Percentiles rank a stretch among this genome's conserved stretches.
phyloP scores from a whole-genome alignment of 2,888 invertebrate species.

The Hipparchia sbordonii region DNA sequence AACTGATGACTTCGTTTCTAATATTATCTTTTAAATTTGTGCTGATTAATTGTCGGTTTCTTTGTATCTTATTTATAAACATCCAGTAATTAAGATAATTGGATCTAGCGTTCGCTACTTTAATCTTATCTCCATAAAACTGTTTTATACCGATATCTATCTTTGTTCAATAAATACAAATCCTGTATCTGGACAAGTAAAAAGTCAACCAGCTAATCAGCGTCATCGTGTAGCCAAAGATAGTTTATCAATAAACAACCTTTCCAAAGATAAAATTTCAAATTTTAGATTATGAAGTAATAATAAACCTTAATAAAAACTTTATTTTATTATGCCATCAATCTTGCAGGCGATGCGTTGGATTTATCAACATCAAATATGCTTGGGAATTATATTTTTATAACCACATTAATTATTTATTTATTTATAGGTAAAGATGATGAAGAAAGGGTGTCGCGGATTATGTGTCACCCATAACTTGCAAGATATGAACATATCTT shows the following conservation, averaged over 20 bases:
- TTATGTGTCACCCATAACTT: not conserved
- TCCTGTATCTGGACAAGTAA: slow-evolving; percentile 29
- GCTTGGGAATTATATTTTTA: slow-evolving; percentile 30
- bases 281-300: slow-evolving; percentile 77
- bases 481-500: too few species aligned
- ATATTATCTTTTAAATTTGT: slow-evolving; percentile 4
- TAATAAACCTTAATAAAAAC: slow-evolving; percentile 65
- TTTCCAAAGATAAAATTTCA: slow-evolving; percentile 75
- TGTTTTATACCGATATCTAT: slow-evolving; percentile 28
- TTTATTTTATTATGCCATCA: slow-evolving; percentile 77
- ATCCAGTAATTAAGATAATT: slow-evolving; percentile 24
- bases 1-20: not conserved
- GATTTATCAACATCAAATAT: slow-evolving; percentile 45
- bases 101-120: slow-evolving; percentile 18
- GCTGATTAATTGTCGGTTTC: slow-evolving; percentile 12
- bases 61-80: slow-evolving; percentile 14
- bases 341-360: slow-evolving; percentile 67
- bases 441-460: not conserved
- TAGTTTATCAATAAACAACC: slow-evolving; percentile 75
- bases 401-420: slow-evolving; percentile 20
- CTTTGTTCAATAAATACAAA: slow-evolving; percentile 36
- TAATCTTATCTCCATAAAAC: slow-evolving; percentile 31
- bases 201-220: slow-evolving; percentile 59
- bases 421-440: slow-evolving; percentile 13
- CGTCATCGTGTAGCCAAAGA: slow-evolving; percentile 69